A percentile compares a stretch with the other conserved stretches of the same genome.
phyloP scores from a whole-genome alignment of 2,113 vertebrate genomes.

The Forbesichthys agassizii region DNA sequence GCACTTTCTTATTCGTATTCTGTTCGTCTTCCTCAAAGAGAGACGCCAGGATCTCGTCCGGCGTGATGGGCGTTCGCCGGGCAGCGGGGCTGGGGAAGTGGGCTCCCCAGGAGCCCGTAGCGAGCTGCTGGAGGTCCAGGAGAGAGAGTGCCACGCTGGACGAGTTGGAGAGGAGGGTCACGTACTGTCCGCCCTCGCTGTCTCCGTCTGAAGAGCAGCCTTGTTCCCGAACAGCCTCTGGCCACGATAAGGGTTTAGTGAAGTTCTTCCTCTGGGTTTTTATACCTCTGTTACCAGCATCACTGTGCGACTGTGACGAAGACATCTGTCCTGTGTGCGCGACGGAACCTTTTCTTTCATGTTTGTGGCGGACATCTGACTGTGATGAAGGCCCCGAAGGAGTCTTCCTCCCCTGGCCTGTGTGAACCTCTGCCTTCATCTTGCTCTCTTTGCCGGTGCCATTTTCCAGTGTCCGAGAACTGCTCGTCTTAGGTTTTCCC shows the following conservation, averaged over 20 bases:
- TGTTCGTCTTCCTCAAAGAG: conserved; percentile 77
- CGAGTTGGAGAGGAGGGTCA: conserved; percentile 83
- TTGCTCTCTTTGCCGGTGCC: not conserved
- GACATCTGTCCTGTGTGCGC: not conserved
- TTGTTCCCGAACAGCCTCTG: not conserved
- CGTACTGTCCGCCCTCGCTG: conserved; percentile 68
- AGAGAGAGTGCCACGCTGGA: conserved; percentile 79
- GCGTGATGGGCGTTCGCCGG: conserved; percentile 45
- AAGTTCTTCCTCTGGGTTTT: not conserved
- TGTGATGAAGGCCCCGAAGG: not conserved
- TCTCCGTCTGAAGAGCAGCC: conserved; percentile 27
- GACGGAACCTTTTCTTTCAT: too few relatives aligned
- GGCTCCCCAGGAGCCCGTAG: conserved; percentile 28
- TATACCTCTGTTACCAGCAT: conserved; percentile 5
- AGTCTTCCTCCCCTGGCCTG: not conserved
- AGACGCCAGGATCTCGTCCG: conserved; percentile 84
- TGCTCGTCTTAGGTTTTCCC: not conserved
- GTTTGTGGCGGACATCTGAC: not conserved
- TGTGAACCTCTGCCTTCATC: not conserved
- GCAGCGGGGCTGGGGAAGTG: not conserved
- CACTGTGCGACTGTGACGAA: conserved; percentile 21
- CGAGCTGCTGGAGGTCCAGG: conserved; percentile 81
- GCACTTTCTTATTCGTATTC: conserved; percentile 48
- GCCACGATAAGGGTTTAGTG: not conserved
- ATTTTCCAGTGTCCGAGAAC: too few relatives aligned